phyloP scores from a whole-genome alignment of 1,140 invertebrate genomes.

The Ctenoplectra terminalis region DNA sequence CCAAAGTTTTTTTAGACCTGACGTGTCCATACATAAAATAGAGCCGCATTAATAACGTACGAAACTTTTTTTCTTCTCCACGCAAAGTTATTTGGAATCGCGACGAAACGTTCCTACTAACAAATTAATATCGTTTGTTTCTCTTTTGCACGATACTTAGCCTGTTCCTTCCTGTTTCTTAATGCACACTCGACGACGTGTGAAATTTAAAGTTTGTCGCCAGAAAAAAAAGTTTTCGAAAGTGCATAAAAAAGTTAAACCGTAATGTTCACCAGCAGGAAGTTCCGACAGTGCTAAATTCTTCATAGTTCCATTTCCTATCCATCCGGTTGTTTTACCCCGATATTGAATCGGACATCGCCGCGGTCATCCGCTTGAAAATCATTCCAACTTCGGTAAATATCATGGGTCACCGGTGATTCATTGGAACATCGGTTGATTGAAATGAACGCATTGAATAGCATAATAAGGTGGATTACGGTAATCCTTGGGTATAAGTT shows the following conservation, averaged over 20 bases:
- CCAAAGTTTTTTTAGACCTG: constrained; percentile 54
- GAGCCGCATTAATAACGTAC: neutral
- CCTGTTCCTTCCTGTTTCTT: too few relatives aligned
- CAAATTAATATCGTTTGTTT: too few relatives aligned
- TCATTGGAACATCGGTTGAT: constrained; percentile 9
- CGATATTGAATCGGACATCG: constrained; percentile 9
- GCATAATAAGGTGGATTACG: neutral
- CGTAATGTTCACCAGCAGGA: neutral
- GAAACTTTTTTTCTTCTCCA: neutral
- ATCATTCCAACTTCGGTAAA: neutral
- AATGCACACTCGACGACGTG: too few relatives aligned
- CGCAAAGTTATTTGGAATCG: neutral
- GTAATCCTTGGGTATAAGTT: neutral
- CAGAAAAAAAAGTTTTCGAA: too few relatives aligned
- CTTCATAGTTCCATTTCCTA: constrained; percentile 11
- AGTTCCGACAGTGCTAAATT: constrained; percentile 3
- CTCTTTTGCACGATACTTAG: too few relatives aligned
- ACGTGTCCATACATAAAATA: constrained; percentile 49
- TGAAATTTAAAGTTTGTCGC: too few relatives aligned
- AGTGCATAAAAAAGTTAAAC: neutral
- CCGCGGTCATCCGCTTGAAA: neutral
- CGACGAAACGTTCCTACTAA: neutral
- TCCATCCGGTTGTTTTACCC: neutral
- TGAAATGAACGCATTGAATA: constrained; percentile 10
- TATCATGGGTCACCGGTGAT: constrained; percentile 8